Evolutionary conservation across 2,797 vertebrate genomes (phyloP).

Genomic region (Florisuga fusca): DNA sequence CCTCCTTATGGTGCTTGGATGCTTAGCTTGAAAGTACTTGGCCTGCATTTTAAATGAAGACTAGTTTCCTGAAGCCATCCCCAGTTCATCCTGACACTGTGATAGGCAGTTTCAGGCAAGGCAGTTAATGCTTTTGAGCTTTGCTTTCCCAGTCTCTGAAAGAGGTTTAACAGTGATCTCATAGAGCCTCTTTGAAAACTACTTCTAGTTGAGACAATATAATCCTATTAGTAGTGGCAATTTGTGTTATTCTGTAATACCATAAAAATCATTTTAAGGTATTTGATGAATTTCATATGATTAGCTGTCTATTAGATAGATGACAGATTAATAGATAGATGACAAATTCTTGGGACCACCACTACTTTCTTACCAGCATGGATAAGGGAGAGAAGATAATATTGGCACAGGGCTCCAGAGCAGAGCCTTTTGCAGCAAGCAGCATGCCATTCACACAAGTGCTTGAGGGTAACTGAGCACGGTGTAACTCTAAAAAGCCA

Average conservation of each 20-base stretch:
- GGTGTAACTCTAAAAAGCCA: neutral
- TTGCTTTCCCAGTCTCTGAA: neutral
- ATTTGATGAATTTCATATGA: neutral
- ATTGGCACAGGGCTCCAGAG: neutral
- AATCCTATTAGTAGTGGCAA: neutral
- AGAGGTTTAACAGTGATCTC: neutral
- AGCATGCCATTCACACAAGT: neutral
- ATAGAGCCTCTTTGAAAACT: neutral
- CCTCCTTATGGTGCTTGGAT: neutral
- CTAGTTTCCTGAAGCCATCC: neutral
- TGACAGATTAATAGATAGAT: neutral
- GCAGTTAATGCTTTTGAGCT: neutral
- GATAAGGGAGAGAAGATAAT: neutral
- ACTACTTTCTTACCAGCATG: neutral
- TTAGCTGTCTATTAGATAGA: no score
- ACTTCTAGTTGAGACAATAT: neutral
- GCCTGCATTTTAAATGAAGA: neutral
- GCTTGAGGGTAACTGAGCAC: neutral
- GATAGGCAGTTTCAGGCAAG: neutral
- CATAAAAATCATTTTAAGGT: neutral
- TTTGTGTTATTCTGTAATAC: neutral
- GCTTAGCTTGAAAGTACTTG: neutral
- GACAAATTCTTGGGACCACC: neutral
- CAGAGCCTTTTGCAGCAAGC: neutral
- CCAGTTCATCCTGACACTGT: neutral